Base-by-base conservation (phyloP, 2,888 invertebrate species). In the Drosophila diplacantha region DNA sequence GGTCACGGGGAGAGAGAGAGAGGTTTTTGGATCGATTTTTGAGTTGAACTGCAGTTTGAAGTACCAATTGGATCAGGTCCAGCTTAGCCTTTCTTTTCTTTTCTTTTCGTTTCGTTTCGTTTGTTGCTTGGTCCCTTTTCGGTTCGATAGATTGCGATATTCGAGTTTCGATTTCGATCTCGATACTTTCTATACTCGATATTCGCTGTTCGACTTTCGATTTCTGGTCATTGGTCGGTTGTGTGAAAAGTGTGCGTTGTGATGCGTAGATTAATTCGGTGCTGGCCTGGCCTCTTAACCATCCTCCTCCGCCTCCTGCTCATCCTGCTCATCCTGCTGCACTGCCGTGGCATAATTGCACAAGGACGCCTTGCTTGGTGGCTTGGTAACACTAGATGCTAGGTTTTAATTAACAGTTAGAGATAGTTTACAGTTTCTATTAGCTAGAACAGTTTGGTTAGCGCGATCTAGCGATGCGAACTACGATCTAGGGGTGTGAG, bases 11-110 rank as follows among this genome's bases (percentile, higher is more conserved):
- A 71, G 71, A 71, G 79, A 74, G 69, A 74, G 60, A 69, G 64
- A 61, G n/a, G n/a, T 49, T 52, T 49, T 69, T 58, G 63, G 31
- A 32, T 63, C 63, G 60, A 44, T 54, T 35, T 35, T 65, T 49
- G 41, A 63, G 77, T 78, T 78, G 77, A 78, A 80, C 77, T 78
- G 77, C 77, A 76, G 77, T 69, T 73, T 74, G 52, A 71, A 71
- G 75, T 73, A 79, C 76, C 76, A 77, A 74, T 80, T 80, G 64
- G 50, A 63, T 44, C 51, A 44, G 64, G 46, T 51, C 63, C 49
- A 46, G 61, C 31, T 38, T 52, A n/a, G 18, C 32, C 11, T 46
- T 49, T 52, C 52, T 62, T 31, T 38, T 47, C 46, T 18, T 26
- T n/a, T n/a, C n/a, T 20, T 20, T 22, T 22, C 22, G 22, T 22